Evolutionary conservation across 2,113 vertebrate species (phyloP), one percentile per base, ranked within the genome.

Genomic region (Tyto alba): DNA sequence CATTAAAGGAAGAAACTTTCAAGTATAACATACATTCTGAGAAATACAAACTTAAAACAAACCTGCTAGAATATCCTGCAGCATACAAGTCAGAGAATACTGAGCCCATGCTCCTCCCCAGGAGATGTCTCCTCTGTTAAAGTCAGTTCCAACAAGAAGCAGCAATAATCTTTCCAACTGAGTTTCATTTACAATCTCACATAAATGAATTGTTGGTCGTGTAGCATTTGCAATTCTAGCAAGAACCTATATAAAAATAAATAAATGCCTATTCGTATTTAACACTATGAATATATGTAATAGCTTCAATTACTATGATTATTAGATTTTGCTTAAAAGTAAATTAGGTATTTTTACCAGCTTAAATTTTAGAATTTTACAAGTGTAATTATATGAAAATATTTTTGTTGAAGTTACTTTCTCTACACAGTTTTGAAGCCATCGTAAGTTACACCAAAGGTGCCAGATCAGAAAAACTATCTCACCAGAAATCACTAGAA

Each of bases 21-120:
- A 23, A 72, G 17, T 23, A 10, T 14, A 86, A 57, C 0, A 2
- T 26, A 64, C 7, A 14, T 50, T 32, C 45, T 45, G 45, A 64
- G 78, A 38, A 90, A 68, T 10, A 64, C 4, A 4, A 91, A 40
- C 17, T 68, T 63, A 77, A 95, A 87, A 91, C 98, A 77, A 97
- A 99, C 99, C 99, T 99, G 99, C 98, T 90, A 99, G 97, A 95
- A 99, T 99, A 97, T 99, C 99, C 97, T 99, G 99, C 18, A 99
- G 98, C 99, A 99, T 99, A 87, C 99, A 99, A 20, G 99, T 99
- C 95, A 99, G 98, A 57, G 99, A 99, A 97, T 99, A 99, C 64
- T 99, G 99, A 79, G 99, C 99, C 99, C 99, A 99, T 40, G 99
- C 99, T 48, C 99, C 99, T 26, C 99, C 99, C 99, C 99, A 99